Evolutionary conservation across 2,888 invertebrate species (phyloP).

Genomic region (Pharmacophagus antenor): DNA sequence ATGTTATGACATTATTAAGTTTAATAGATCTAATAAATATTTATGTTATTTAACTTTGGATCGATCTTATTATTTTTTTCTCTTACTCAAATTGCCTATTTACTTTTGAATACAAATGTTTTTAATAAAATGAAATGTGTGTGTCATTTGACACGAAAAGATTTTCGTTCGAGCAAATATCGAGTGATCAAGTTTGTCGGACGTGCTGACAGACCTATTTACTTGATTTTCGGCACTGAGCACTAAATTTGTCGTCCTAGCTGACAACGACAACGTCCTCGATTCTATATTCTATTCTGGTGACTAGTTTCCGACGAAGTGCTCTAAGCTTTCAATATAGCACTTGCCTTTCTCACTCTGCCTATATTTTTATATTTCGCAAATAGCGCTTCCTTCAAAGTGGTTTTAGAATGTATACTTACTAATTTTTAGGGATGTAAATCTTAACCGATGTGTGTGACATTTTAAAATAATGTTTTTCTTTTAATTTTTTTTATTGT

Average conservation of each 20-base stretch:
- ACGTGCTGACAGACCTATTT: slow-evolving; percentile 14
- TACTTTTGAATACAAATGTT: too few species aligned
- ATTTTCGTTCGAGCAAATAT: background rate
- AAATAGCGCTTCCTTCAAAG: background rate
- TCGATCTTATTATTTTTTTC: too few species aligned
- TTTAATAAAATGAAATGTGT: too few species aligned
- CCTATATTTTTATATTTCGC: background rate
- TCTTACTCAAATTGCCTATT: too few species aligned
- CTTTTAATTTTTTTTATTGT: background rate
- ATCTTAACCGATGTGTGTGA: too few species aligned
- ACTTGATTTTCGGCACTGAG: slow-evolving; percentile 6
- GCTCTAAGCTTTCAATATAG: background rate
- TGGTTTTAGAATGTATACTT: background rate
- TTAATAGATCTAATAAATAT: too few species aligned
- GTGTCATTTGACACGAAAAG: background rate
- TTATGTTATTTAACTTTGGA: too few species aligned
- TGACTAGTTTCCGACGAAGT: slow-evolving; percentile 10
- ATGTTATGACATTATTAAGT: too few species aligned
- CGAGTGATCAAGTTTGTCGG: slow-evolving; percentile 1
- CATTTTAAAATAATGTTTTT: background rate
- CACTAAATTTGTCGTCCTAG: slow-evolving; percentile 20
- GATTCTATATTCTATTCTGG: slow-evolving; percentile 23
- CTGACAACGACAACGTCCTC: slow-evolving; percentile 23
- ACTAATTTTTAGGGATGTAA: too few species aligned
- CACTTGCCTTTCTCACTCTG: background rate